phyloP scores from a whole-genome alignment of 2,113 vertebrate species.

The Rhineura floridana region DNA sequence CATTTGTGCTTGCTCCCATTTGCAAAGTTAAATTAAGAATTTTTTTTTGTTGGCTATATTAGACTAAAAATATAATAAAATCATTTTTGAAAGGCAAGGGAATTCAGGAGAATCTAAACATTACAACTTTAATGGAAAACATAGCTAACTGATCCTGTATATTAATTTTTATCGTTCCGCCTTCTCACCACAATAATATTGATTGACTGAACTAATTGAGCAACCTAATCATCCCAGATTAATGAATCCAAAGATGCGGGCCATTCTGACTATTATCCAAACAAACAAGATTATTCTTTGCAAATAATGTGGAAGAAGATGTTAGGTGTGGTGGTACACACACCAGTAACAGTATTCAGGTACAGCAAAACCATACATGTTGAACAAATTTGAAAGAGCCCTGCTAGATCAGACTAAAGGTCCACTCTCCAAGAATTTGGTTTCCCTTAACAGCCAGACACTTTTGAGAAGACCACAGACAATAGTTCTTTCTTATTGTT shows the following conservation, averaged over 20 bases:
- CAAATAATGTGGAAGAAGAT: not conserved
- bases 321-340: not conserved
- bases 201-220: conserved; percentile 1
- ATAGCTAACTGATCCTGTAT: not conserved
- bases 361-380: not conserved
- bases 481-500: not conserved
- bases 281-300: not conserved
- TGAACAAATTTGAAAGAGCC: not conserved
- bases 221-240: conserved; percentile 1
- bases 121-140: not conserved
- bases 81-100: conserved; percentile 15
- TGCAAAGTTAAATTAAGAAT: conserved; percentile 41
- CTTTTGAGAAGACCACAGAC: not conserved
- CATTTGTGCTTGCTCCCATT: conserved; percentile 56
- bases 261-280: not conserved
- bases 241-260: not conserved
- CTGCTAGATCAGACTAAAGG: not conserved
- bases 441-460: not conserved
- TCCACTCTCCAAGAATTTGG: not conserved
- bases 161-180: not conserved
- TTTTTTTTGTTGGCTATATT: conserved; percentile 6
- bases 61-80: conserved; percentile 17
- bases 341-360: not conserved
- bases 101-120: conserved; percentile 10
- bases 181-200: not conserved